These are phyloP conservation scores for Pediacus dermestoides DNA, from an alignment of 2,888 invertebrate species.

Conservation along the genomic window DNA sequence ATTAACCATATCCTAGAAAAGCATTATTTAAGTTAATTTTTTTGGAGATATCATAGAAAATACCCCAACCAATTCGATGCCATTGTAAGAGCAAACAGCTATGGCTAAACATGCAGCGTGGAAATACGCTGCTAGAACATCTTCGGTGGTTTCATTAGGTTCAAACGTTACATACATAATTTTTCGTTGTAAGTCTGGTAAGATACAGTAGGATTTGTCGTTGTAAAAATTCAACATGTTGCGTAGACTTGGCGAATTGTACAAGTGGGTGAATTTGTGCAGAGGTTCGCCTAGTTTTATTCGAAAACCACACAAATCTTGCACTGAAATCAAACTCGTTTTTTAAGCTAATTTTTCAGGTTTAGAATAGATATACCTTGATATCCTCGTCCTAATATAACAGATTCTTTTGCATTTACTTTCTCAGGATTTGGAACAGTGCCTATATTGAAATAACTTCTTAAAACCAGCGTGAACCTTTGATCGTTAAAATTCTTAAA, in stretches of 20 bases:
- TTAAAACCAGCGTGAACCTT: constrained; percentile 67
- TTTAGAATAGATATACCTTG: constrained; percentile 36
- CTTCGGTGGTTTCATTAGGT: constrained; percentile 51
- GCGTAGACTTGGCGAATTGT: constrained; percentile 43
- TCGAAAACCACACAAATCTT: constrained; percentile 58
- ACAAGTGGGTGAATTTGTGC: constrained; percentile 29
- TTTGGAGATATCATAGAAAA: constrained; percentile 4
- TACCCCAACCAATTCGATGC: constrained; percentile 38
- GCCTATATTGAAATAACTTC: constrained; percentile 62
- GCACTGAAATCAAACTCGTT: constrained; percentile 50
- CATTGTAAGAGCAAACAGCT: constrained; percentile 43
- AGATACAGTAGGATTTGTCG: constrained; percentile 55
- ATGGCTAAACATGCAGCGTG: constrained; percentile 61
- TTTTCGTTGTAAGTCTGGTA: constrained; percentile 50
- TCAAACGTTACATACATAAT: constrained; percentile 58
- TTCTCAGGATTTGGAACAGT: constrained; percentile 58
- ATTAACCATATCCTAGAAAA: constrained; percentile 37
- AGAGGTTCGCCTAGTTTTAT: constrained; percentile 61
- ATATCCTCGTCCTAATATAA: constrained; percentile 57
- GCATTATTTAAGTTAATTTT: constrained; percentile 3
- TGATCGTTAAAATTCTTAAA: constrained; percentile 79
- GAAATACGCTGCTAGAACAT: constrained; percentile 66
- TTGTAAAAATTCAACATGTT: constrained; percentile 50
- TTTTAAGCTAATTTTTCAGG: constrained; percentile 9
- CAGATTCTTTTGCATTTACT: constrained; percentile 71